phyloP scores from a whole-genome alignment of 2,888 invertebrate species.

The Phragmatobia fuliginosa region DNA sequence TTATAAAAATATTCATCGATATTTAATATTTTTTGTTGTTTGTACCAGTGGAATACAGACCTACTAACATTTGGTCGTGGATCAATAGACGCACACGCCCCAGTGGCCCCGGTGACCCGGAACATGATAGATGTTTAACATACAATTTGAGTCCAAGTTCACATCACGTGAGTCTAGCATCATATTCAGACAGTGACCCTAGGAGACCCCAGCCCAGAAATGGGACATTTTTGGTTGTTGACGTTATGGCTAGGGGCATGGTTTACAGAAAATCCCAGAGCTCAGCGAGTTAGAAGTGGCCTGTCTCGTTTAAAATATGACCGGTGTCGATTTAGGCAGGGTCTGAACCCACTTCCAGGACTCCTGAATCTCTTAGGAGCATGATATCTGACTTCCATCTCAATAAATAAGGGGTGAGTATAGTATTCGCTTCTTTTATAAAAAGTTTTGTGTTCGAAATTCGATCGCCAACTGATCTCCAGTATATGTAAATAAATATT shows the following conservation, averaged over 20 bases:
- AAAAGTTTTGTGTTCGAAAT: not conserved
- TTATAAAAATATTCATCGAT: slow-evolving; percentile 24
- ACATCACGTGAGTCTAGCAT: not conserved
- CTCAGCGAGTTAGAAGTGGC: too few relatives aligned
- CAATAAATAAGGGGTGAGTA: too few relatives aligned
- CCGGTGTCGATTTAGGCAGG: too few relatives aligned
- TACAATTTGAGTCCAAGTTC: not conserved
- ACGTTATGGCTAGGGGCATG: too few relatives aligned
- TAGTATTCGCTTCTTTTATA: not conserved
- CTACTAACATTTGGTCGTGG: slow-evolving; percentile 43
- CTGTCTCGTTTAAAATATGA: too few relatives aligned
- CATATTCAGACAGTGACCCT: not conserved
- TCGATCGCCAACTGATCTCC: not conserved
- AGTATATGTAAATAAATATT: not conserved
- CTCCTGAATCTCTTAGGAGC: too few relatives aligned
- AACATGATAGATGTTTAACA: slow-evolving; percentile 9
- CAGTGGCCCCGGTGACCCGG: slow-evolving; percentile 27
- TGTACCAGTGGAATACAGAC: slow-evolving; percentile 44
- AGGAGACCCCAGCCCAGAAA: too few relatives aligned
- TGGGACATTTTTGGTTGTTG: too few relatives aligned
- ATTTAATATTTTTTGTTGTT: slow-evolving; percentile 36
- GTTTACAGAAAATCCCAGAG: too few relatives aligned
- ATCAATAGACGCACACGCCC: slow-evolving; percentile 42
- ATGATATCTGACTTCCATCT: too few relatives aligned
- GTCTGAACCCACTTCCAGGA: too few relatives aligned